Evolutionary conservation across 1,140 invertebrate genomes (phyloP).

Genomic region (Zaprionus vittiger): DNA sequence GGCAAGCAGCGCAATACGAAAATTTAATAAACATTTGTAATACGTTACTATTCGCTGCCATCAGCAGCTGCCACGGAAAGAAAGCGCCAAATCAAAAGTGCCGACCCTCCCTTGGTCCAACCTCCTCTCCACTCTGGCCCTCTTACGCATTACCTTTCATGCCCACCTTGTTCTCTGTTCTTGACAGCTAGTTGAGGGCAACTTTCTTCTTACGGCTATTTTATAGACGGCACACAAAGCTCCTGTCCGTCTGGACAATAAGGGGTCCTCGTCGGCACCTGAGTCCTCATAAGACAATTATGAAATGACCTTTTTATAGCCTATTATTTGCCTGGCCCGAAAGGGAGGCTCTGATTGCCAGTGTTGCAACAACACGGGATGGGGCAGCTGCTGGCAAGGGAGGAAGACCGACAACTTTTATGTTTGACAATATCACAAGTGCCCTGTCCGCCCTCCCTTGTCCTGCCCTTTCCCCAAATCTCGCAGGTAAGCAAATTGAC

Average conservation of each 20-base stretch:
- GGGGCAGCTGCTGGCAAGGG: neutral
- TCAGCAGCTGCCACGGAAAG: neutral
- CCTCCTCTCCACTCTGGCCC: neutral
- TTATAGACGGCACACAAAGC: constrained; percentile 64
- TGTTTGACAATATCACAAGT: constrained; percentile 38
- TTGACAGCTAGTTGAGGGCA: constrained; percentile 74
- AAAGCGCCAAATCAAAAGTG: constrained; percentile 16
- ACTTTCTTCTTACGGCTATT: constrained; percentile 57
- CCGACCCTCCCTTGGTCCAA: neutral
- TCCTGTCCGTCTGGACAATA: constrained; percentile 35
- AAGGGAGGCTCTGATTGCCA: constrained; percentile 26
- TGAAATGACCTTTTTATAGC: constrained; percentile 78
- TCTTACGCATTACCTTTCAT: neutral
- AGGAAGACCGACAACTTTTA: constrained; percentile 12
- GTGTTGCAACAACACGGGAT: neutral
- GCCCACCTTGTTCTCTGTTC: constrained; percentile 37
- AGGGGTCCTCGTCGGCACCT: constrained; percentile 47
- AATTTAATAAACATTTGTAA: constrained; percentile 65
- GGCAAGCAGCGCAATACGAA: constrained; percentile 16
- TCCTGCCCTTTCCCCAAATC: neutral
- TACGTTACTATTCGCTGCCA: constrained; percentile 48
- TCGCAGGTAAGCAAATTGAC: neutral
- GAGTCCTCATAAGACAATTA: constrained; percentile 71
- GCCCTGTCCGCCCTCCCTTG: neutral
- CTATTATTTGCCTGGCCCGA: constrained; percentile 61